These are phyloP conservation scores for Delphinapterus leucas DNA, from an alignment of 2,113 vertebrate genomes.

Conservation along the genomic window DNA sequence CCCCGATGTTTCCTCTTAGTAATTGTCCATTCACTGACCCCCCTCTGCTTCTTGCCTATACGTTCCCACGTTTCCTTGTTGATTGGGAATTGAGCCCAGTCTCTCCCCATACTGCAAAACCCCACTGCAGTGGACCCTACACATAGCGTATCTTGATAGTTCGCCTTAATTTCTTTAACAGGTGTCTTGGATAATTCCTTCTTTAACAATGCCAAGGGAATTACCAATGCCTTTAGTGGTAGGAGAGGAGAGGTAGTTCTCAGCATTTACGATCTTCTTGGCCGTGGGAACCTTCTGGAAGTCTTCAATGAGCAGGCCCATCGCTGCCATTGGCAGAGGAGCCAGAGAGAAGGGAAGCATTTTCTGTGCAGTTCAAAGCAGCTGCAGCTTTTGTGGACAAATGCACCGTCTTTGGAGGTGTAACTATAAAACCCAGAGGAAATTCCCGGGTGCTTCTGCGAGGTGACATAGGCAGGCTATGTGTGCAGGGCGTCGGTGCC, in stretches of 20 bases:
- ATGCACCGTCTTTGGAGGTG: background rate
- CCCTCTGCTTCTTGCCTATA: background rate
- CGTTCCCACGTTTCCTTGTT: background rate
- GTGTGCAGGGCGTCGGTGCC: background rate
- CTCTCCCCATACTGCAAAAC: background rate
- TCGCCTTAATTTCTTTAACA: background rate
- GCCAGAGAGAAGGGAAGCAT: background rate
- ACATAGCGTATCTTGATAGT: accelerated
- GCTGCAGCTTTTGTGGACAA: slow-evolving; percentile 25
- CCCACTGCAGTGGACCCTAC: background rate
- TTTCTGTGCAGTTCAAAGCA: background rate
- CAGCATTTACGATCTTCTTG: background rate
- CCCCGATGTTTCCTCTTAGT: background rate
- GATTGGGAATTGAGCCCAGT: background rate
- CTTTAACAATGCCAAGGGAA: background rate
- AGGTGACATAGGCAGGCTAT: background rate
- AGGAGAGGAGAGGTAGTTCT: background rate
- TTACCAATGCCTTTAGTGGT: background rate
- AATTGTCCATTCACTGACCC: background rate
- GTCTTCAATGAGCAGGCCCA: background rate
- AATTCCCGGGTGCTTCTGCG: background rate
- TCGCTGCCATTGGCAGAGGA: background rate
- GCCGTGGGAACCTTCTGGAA: background rate
- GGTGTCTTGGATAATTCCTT: background rate
- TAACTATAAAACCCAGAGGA: background rate